Percentiles rank a stretch among this genome's conserved stretches.
These are phyloP conservation scores for Coturnix japonica DNA, from an alignment of 2,113 vertebrate genomes.

Conservation along the genomic window DNA sequence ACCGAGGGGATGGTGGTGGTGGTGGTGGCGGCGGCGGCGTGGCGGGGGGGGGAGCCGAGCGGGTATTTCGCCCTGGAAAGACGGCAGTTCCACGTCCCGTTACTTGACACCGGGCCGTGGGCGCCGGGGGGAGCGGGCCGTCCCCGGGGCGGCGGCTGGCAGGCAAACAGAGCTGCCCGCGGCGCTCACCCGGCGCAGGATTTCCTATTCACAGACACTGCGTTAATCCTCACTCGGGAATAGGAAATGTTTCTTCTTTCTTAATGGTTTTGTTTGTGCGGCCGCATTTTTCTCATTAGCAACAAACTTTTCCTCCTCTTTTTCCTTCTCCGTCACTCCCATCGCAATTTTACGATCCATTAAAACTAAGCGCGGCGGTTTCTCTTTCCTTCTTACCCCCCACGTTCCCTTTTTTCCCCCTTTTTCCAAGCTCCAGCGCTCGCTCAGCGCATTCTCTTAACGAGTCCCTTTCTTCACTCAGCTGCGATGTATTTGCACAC, in stretches of 20 bases:
- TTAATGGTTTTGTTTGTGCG: constrained; percentile 19
- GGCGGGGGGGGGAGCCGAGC: too few relatives aligned
- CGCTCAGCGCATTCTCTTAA: not conserved
- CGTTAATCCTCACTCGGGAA: constrained; percentile 1
- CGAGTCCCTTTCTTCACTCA: not conserved
- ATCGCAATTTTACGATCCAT: not conserved
- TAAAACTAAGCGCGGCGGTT: not conserved
- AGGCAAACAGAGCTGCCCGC: constrained; percentile 20
- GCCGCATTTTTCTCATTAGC: constrained; percentile 58
- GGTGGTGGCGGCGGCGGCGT: too few relatives aligned
- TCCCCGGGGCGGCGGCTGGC: constrained; percentile 28
- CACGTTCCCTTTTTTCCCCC: too few relatives aligned
- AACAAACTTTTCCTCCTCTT: constrained; percentile 46
- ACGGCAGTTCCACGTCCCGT: not conserved
- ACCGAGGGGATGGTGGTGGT: not conserved
- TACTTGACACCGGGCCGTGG: not conserved
- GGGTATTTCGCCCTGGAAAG: not conserved
- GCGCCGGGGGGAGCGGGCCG: not conserved
- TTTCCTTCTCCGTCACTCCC: not conserved
- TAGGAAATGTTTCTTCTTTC: not conserved
- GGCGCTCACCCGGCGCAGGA: not conserved
- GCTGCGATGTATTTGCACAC: not conserved
- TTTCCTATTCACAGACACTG: constrained; percentile 3
- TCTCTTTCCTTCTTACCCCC: not conserved
- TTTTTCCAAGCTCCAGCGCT: not conserved